Percentiles rank a stretch among this genome's conserved stretches.
phyloP scores from a whole-genome alignment of 1,140 invertebrate genomes.

The Drosophila grimshawi region DNA sequence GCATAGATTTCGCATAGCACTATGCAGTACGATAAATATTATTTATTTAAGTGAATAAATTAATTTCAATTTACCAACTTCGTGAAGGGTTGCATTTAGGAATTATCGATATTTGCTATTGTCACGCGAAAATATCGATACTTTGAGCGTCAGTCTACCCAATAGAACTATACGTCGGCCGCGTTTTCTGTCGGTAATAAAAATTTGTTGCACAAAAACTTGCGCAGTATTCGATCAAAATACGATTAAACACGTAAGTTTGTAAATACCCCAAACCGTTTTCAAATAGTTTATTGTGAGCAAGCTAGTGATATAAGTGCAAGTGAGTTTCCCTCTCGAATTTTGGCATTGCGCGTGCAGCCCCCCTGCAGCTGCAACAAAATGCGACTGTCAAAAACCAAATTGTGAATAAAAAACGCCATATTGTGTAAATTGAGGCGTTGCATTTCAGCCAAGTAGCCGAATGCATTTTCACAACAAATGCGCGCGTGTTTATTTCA shows the following conservation, averaged over 20 bases:
- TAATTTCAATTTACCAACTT: background rate
- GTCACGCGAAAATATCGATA: constrained; percentile 23
- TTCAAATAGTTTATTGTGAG: background rate
- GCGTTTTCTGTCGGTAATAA: constrained; percentile 58
- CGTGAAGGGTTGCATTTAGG: constrained; percentile 1
- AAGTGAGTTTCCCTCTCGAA: constrained; percentile 38
- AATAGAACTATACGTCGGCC: constrained; percentile 55
- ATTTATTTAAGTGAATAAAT: background rate
- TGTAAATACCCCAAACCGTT: background rate
- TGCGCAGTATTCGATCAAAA: constrained; percentile 35
- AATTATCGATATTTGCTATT: constrained; percentile 3
- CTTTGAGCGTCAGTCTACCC: constrained; percentile 47
- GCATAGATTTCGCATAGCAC: no score
- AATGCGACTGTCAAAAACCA: constrained; percentile 57
- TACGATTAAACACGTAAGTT: constrained; percentile 58
- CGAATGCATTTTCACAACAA: background rate
- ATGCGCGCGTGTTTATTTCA: background rate
- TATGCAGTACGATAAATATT: no score
- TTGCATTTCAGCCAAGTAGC: background rate
- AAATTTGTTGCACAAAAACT: constrained; percentile 38
- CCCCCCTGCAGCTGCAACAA: constrained; percentile 59
- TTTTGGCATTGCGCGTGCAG: constrained; percentile 7
- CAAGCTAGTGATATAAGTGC: constrained; percentile 14
- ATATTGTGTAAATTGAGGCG: constrained; percentile 52
- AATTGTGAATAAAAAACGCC: constrained; percentile 76